Percentiles rank a stretch among this genome's conserved stretches.
Evolutionary conservation across 2,113 vertebrate genomes (phyloP).

Genomic region (Gymnocephalus cernua): DNA sequence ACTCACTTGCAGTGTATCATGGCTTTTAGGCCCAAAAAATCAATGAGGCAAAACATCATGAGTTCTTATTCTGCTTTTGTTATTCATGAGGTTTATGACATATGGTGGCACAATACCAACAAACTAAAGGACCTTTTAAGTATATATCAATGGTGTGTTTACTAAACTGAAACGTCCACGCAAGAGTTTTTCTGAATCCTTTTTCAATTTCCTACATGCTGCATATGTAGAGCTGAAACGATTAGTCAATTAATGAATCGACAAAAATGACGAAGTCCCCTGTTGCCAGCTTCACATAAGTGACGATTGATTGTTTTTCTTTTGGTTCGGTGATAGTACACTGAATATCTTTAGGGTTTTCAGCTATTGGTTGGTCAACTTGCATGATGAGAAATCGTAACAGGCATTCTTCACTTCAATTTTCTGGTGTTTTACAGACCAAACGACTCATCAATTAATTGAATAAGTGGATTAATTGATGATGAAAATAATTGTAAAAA

Average conservation of each 20-base stretch:
- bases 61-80: conserved; percentile 15
- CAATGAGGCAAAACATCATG: not conserved
- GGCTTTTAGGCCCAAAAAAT: conserved; percentile 15
- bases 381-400: not conserved
- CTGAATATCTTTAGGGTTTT: not conserved
- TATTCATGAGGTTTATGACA: conserved; percentile 16
- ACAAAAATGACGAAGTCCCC: not conserved
- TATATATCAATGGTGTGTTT: not conserved
- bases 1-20: conserved; percentile 27
- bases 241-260: not conserved
- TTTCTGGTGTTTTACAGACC: not conserved
- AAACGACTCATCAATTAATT: not conserved
- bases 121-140: conserved; percentile 2
- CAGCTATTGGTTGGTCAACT: not conserved
- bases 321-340: not conserved
- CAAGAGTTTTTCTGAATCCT: not conserved
- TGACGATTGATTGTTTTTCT: not conserved
- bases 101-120: conserved; percentile 4
- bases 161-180: not conserved
- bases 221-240: not conserved
- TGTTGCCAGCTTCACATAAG: not conserved
- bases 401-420: not conserved
- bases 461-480: not conserved
- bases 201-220: not conserved
- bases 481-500: not conserved